Conservation (phyloP, 2,888 invertebrate genomes). For the Meandrusa payeni region DNA sequence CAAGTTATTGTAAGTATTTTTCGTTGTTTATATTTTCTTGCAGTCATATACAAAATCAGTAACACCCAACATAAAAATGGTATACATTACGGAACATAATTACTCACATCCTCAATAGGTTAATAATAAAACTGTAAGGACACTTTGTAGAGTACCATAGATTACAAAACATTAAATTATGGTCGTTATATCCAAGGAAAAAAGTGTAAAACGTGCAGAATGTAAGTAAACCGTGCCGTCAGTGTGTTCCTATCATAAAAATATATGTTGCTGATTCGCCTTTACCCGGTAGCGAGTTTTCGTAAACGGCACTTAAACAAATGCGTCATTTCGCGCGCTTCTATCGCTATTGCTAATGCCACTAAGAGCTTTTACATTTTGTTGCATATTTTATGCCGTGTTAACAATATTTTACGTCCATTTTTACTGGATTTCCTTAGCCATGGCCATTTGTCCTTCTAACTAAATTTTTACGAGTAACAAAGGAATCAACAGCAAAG, state of each 20-base stretch:
- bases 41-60: too few species aligned
- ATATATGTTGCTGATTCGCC: slow-evolving; percentile 30
- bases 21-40: too few species aligned
- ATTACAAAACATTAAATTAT: slow-evolving; percentile 15
- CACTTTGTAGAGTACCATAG: slow-evolving; percentile 5
- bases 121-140: too few species aligned
- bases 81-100: too few species aligned
- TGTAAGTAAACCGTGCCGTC: slow-evolving; percentile 26
- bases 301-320: slow-evolving; percentile 48
- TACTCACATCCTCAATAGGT: too few species aligned
- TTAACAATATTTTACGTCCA: slow-evolving; percentile 45
- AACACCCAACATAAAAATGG: too few species aligned
- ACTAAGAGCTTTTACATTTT: slow-evolving; percentile 35
- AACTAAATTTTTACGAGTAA: slow-evolving; percentile 11
- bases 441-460: slow-evolving; percentile 12
- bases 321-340: slow-evolving; percentile 43
- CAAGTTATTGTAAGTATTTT: too few species aligned
- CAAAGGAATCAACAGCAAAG: slow-evolving; percentile 9
- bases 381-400: slow-evolving; percentile 48
- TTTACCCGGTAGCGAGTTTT: slow-evolving; percentile 29
- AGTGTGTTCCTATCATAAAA: slow-evolving; percentile 31
- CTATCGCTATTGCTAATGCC: slow-evolving; percentile 31
- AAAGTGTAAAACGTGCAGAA: slow-evolving; percentile 22
- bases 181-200: slow-evolving; percentile 11
- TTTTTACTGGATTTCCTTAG: slow-evolving; percentile 30